Base-by-base conservation (phyloP, 23 tunicate species). In the Ascidia mentula region DNA sequence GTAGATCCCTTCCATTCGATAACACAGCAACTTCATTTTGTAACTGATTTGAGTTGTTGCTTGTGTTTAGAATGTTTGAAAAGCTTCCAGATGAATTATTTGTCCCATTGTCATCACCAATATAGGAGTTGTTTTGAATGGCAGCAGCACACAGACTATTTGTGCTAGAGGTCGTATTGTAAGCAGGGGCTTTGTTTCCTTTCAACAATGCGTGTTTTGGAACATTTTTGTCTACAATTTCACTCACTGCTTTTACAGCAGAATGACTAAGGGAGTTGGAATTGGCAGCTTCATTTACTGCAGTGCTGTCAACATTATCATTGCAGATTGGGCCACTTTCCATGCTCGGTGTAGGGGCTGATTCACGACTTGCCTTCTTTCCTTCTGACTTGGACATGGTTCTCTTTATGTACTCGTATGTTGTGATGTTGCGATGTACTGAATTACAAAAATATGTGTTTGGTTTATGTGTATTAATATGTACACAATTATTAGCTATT, bases 401-500 rank as follows among this genome's bases (percentile, higher is more conserved):
- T 26, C 76, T 33, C 59, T 88, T 87, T 9, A 88, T 82, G 80
- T 88, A 88, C 31, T 88, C 93, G 59, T 82, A 88, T 24, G 93
- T 88, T 31, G 87, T 82, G 37, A 82, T 82, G 7, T 79, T 79
- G 18, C 76, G 65, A 12, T 80, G 37, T 18, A 77, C 93, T 88
- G 80, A 22, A 53, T 13, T 6, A 60, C 60, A 45, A 45, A 28
- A 6, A n/a, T n/a, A n/a, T n/a, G n/a, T n/a, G n/a, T n/a, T n/a
- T n/a, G n/a, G n/a, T n/a, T n/a, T n/a, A n/a, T n/a, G n/a, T n/a
- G n/a, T n/a, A n/a, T n/a, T n/a, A n/a, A n/a, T n/a, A n/a, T n/a
- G n/a, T n/a, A n/a, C n/a, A n/a, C n/a, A n/a, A n/a, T n/a, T n/a
- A n/a, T n/a, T n/a, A n/a, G n/a, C n/a, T n/a, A n/a, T n/a, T n/a